Evolutionary conservation across 2,113 vertebrate species (phyloP), one percentile per base, ranked within the genome.

Genomic region (Cariama cristata): DNA sequence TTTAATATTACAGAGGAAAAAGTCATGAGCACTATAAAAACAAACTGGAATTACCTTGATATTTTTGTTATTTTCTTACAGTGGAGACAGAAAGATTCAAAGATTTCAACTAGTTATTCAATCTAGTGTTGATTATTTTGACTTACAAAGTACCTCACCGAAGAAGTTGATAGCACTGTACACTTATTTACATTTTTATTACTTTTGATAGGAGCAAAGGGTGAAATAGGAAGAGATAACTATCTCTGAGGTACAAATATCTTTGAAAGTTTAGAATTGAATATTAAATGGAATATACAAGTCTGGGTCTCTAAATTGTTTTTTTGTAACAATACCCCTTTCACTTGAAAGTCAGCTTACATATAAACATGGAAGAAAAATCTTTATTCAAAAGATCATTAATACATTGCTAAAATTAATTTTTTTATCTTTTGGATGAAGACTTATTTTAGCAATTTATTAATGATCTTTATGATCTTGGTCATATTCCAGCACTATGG

Each of bases 101-200:
- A 95, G 26, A 92, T 59, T 95, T 96, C 42, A 81, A 62, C 30
- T 71, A 38, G 38, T 81, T 96, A 81, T 79, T 92, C 72, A 81
- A 30, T 93, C 79, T 85, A 64, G 59, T n/a, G 40, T 67, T 95
- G 88, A 94, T 97, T 92, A 79, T 88, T 58, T 91, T 93, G 68
- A 85, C n/a, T 92, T 92, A 87, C 26, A 93, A 95, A 95, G 9
- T 52, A 79, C 44, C 77, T 93, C 82, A 86, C 42, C 56, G 74
- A 75, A 95, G 93, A 94, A 63, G 22, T 56, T 86, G 83, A 75
- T 92, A 94, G 24, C 53, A 63, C 42, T 73, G 44, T 93, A 79
- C 14, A 47, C 72, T 91, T 93, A 96, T 95, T 97, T 96, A 87
- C 94, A 97, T 97, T 97, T 97, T 95, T 96, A 97, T 98, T 96